Evolutionary conservation across 2,113 vertebrate genomes (phyloP).

Genomic region (Pterocles gutturalis): DNA sequence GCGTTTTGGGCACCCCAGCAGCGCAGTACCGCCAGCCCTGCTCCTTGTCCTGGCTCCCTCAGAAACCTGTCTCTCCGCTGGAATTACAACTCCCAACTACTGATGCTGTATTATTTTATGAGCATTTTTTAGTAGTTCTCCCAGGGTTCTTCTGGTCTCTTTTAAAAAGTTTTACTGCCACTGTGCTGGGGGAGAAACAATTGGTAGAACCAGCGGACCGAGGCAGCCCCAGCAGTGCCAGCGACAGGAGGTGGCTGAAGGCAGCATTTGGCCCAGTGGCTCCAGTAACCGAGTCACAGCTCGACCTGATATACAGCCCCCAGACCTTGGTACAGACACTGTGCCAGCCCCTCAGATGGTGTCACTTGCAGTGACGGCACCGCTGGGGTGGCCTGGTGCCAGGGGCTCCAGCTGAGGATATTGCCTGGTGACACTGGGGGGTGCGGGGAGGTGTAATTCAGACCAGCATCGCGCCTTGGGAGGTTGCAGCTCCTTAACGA

Average conservation of each 20-base stretch:
- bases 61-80: background rate
- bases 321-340: background rate
- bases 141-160: background rate
- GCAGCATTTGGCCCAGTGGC: background rate
- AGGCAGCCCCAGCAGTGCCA: background rate
- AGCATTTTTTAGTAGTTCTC: conserved; percentile 13
- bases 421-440: background rate
- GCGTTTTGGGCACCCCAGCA: background rate
- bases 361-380: background rate
- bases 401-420: background rate
- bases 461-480: background rate
- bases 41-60: background rate
- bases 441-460: background rate
- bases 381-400: background rate
- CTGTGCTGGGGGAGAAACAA: background rate
- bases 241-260: background rate
- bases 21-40: background rate
- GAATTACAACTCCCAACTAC: background rate
- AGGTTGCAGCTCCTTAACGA: background rate
- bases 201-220: background rate
- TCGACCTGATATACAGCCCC: background rate
- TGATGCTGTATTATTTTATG: background rate
- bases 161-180: background rate
- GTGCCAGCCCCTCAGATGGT: background rate
- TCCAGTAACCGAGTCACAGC: background rate